Evolutionary conservation across 2,888 invertebrate species (phyloP).

Genomic region (Drosophila mimica): DNA sequence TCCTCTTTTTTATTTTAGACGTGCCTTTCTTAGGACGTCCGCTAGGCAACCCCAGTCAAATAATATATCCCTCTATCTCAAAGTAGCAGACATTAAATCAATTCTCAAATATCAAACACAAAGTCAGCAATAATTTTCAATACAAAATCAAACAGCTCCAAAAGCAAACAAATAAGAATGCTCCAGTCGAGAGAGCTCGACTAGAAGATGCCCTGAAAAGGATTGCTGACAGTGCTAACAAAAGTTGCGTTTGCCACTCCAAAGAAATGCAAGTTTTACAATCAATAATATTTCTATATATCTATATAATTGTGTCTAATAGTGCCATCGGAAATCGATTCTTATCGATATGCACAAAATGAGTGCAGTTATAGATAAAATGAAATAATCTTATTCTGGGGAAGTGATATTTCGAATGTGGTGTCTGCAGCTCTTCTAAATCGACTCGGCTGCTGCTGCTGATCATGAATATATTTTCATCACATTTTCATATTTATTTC

Average conservation of each 20-base stretch:
- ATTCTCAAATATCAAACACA: slow-evolving; percentile 33
- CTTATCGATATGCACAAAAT: not conserved
- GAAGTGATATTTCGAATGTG: not conserved
- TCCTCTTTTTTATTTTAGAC: slow-evolving; percentile 2
- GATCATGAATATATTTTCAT: not conserved
- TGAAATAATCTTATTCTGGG: not conserved
- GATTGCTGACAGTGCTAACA: not conserved
- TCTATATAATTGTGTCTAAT: not conserved
- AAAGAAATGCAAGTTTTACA: too few relatives aligned
- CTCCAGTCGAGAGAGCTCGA: not conserved
- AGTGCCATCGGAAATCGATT: not conserved
- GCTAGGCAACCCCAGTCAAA: not conserved
- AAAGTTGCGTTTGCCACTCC: not conserved
- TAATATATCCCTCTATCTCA: slow-evolving; percentile 32
- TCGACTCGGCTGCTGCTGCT: not conserved
- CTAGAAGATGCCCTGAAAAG: not conserved
- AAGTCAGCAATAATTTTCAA: slow-evolving; percentile 57
- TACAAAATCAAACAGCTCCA: slow-evolving; percentile 26
- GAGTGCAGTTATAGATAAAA: not conserved
- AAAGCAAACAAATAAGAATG: not conserved
- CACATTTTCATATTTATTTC: too few relatives aligned
- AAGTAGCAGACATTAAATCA: slow-evolving; percentile 30
- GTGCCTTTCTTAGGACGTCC: not conserved
- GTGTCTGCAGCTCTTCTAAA: not conserved
- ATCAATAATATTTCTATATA: not conserved